Evolutionary conservation across 2,113 vertebrate genomes (phyloP).

Genomic region (Leptobrachium ailaonicum): DNA sequence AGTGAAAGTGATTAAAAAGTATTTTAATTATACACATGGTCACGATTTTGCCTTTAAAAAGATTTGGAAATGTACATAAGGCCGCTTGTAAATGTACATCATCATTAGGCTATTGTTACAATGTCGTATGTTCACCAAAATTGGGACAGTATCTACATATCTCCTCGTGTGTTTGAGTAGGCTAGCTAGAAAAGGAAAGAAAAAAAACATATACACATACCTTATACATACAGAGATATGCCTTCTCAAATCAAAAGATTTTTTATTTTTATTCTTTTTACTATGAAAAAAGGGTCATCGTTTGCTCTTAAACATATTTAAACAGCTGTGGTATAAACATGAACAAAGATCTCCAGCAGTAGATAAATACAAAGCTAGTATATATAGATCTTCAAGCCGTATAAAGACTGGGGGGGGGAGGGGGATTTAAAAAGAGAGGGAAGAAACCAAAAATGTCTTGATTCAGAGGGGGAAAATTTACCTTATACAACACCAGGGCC

Average conservation of each 20-base stretch:
- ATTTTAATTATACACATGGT: slow-evolving; percentile 99
- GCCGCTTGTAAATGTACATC: slow-evolving; percentile 99
- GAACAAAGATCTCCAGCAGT: slow-evolving; percentile 80
- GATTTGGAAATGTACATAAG: slow-evolving; percentile 99
- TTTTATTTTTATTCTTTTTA: no score
- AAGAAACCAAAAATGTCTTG: no score
- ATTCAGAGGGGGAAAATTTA: no score
- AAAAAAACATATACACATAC: slow-evolving; percentile 56
- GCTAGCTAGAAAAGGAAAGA: slow-evolving; percentile 92
- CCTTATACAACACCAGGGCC: no score
- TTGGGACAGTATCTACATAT: slow-evolving; percentile 98
- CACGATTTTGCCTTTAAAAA: slow-evolving; percentile 98
- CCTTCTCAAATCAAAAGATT: slow-evolving; percentile 71
- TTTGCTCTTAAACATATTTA: slow-evolving; percentile 84
- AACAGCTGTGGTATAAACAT: slow-evolving; percentile 89
- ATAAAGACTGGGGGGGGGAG: no score
- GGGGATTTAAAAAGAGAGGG: no score
- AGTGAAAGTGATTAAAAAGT: slow-evolving; percentile 96
- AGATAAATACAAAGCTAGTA: slow-evolving; percentile 88
- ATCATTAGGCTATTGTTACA: slow-evolving; percentile 94
- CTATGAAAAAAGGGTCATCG: slow-evolving; percentile 68
- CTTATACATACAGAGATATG: slow-evolving; percentile 11
- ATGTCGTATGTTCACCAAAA: slow-evolving; percentile 97
- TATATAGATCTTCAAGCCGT: no score
- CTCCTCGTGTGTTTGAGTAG: slow-evolving; percentile 89